Evolutionary conservation across 2,113 vertebrate species (phyloP).

Genomic region (Uropsilus gracilis): DNA sequence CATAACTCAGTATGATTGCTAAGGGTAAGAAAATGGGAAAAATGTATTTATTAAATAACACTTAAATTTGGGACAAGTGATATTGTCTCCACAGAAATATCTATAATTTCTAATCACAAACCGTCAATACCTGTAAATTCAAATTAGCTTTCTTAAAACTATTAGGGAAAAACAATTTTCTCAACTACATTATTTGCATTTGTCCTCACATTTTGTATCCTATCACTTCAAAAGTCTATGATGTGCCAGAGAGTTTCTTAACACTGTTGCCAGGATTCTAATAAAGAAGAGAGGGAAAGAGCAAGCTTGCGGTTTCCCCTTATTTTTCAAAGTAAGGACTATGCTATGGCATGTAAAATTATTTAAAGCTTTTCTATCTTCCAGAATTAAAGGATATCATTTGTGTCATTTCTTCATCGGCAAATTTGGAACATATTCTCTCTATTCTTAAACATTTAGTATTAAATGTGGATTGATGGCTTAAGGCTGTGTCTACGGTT

Average conservation of each 20-base stretch:
- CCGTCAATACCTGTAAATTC: neutral
- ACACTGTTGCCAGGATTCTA: neutral
- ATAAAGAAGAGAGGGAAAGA: neutral
- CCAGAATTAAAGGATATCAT: neutral
- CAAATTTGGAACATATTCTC: neutral
- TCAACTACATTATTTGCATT: neutral
- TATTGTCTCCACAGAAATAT: neutral
- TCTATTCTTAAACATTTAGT: neutral
- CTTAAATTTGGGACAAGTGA: neutral
- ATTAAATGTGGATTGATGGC: neutral
- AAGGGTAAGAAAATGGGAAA: neutral
- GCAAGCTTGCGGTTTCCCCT: neutral
- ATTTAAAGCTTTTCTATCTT: neutral
- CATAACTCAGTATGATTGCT: neutral
- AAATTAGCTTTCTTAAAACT: neutral
- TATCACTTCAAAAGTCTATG: neutral
- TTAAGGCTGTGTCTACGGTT: neutral
- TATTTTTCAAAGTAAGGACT: constrained; percentile 3
- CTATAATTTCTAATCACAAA: neutral
- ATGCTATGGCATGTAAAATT: neutral
- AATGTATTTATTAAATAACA: neutral
- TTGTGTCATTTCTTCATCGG: neutral
- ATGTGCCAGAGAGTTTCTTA: neutral
- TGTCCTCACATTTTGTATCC: neutral
- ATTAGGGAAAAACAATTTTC: neutral